Percentiles rank a stretch among this genome's conserved stretches.
phyloP scores from a whole-genome alignment of 2,113 vertebrate species.

The Aythya baeri region DNA sequence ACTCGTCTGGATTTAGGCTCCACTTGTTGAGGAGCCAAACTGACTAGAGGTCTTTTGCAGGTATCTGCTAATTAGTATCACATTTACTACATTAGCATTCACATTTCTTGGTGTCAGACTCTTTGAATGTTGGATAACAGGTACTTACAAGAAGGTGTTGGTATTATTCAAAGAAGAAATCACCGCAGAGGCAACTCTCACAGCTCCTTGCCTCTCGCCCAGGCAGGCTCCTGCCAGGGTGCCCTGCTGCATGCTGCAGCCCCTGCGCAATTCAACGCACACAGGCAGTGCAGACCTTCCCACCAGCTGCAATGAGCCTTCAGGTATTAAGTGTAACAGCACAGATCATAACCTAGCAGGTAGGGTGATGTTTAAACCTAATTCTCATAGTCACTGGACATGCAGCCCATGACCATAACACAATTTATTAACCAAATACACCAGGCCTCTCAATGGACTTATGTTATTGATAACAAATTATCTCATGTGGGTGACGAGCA shows the following conservation, averaged over 20 bases:
- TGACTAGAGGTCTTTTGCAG: background rate
- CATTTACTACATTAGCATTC: background rate
- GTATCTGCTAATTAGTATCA: background rate
- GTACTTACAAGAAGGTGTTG: background rate
- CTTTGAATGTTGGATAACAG: background rate
- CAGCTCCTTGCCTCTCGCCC: rapidly evolving
- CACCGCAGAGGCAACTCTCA: background rate
- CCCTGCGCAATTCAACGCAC: too few species aligned
- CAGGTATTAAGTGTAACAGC: background rate
- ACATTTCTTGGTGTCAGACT: background rate
- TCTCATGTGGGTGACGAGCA: background rate
- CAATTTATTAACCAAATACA: background rate
- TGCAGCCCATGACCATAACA: background rate
- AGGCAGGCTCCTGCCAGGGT: rapidly evolving
- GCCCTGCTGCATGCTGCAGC: background rate
- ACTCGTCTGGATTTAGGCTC: background rate
- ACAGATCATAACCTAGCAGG: background rate
- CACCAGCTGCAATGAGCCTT: background rate
- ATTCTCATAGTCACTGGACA: background rate
- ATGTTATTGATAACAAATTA: background rate
- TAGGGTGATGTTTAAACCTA: background rate
- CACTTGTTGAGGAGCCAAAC: rapidly evolving
- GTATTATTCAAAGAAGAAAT: background rate
- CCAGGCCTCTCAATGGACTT: background rate
- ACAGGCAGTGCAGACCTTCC: background rate